phyloP scores from a whole-genome alignment of 2,888 invertebrate species.

The Coleophora deauratella region DNA sequence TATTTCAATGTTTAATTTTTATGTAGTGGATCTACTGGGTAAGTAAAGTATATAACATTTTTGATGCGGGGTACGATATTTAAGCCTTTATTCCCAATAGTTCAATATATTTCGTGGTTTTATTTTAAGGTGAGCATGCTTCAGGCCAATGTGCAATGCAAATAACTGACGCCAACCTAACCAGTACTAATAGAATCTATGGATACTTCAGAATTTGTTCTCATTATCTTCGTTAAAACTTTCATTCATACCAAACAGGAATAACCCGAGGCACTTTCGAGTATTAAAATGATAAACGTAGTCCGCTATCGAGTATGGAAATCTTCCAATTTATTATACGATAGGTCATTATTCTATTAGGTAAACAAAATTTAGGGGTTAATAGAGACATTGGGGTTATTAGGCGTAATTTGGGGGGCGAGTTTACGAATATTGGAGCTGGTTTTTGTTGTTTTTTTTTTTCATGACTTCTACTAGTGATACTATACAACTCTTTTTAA shows the following conservation, averaged over 20 bases:
- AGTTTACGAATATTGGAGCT: constrained; percentile 9
- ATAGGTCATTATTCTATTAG: constrained; percentile 72
- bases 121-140: no score
- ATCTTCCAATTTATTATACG: constrained; percentile 73
- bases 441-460: constrained; percentile 18
- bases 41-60: no score
- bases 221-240: background rate
- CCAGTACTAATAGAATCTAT: no score
- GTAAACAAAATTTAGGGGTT: constrained; percentile 64
- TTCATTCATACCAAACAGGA: background rate
- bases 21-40: no score
- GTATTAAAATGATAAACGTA: constrained; percentile 71
- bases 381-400: constrained; percentile 64
- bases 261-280: constrained; percentile 37
- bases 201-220: no score
- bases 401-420: constrained; percentile 40
- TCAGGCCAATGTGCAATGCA: no score
- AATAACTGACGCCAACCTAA: no score
- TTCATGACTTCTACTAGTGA: no score
- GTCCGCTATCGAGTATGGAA: constrained; percentile 64
- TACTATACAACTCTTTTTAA: no score
- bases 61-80: no score
- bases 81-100: no score
- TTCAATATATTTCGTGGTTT: no score
- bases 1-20: background rate